Evolutionary conservation across 2,888 invertebrate genomes (phyloP).

Genomic region (Ceramica pisi): DNA sequence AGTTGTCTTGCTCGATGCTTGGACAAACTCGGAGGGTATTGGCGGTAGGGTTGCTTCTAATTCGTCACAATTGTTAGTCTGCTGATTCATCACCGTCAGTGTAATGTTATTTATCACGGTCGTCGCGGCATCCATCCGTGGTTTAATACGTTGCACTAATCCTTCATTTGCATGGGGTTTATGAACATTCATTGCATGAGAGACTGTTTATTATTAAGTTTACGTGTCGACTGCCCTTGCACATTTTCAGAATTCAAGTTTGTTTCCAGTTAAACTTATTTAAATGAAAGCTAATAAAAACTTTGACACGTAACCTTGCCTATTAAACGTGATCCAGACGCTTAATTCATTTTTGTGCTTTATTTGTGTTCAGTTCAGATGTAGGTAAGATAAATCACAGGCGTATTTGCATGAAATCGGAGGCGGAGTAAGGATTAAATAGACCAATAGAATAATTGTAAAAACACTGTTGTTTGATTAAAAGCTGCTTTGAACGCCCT

Average conservation of each 20-base stretch:
- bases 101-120: slow-evolving; percentile 41
- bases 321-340: neutral
- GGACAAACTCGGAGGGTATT: neutral
- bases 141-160: slow-evolving; percentile 62
- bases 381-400: slow-evolving; percentile 9
- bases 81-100: neutral
- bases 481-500: neutral
- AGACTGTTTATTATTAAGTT: slow-evolving; percentile 8
- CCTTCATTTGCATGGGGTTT: slow-evolving; percentile 55
- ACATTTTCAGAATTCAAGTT: slow-evolving; percentile 3
- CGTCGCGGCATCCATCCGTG: slow-evolving; percentile 44
- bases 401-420: neutral
- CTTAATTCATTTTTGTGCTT: slow-evolving; percentile 32
- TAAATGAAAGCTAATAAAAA: slow-evolving; percentile 4
- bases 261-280: neutral
- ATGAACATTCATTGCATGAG: slow-evolving; percentile 48
- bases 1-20: neutral
- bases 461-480: slow-evolving; percentile 17
- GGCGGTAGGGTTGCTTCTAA: neutral
- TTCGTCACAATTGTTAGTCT: neutral
- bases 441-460: slow-evolving; percentile 15
- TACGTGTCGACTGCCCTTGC: slow-evolving; percentile 6
- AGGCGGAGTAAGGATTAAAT: slow-evolving; percentile 11
- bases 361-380: slow-evolving; percentile 15
- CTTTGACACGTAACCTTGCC: slow-evolving; percentile 24